A percentile compares a stretch with the other conserved stretches of the same genome.
These are phyloP conservation scores for Drosophila persimilis DNA, from an alignment of 1,140 invertebrate species.

Conservation along the genomic window DNA sequence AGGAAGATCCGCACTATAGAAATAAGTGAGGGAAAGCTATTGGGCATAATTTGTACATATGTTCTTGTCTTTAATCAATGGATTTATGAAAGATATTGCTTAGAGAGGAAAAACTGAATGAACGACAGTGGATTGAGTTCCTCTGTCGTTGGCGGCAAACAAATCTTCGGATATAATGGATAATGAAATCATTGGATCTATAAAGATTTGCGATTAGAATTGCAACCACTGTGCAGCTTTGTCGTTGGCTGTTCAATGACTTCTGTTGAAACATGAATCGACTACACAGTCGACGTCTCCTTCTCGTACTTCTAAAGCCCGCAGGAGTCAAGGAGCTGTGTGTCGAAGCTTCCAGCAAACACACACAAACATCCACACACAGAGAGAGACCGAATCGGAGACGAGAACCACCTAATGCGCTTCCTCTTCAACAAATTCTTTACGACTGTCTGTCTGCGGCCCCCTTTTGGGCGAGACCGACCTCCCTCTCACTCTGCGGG, in stretches of 20 bases:
- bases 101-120: no score
- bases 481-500: neutral
- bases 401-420: slow-evolving; percentile 69
- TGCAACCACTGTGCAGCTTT: slow-evolving; percentile 41
- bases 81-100: no score
- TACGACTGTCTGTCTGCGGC: slow-evolving; percentile 52
- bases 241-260: slow-evolving; percentile 79
- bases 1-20: neutral
- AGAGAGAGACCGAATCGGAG: neutral
- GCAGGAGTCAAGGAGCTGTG: slow-evolving; percentile 51
- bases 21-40: no score
- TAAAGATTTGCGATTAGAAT: neutral
- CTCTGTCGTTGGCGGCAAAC: no score
- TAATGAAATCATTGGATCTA: slow-evolving; percentile 2
- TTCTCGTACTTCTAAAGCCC: slow-evolving; percentile 24
- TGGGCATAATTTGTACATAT: no score
- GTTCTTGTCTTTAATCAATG: no score
- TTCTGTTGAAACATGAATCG: slow-evolving; percentile 77
- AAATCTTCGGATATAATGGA: no score
- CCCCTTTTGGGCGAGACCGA: slow-evolving; percentile 1
- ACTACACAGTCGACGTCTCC: slow-evolving; percentile 57
- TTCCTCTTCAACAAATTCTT: slow-evolving; percentile 78
- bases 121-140: neutral
- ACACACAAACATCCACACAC: neutral
- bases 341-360: slow-evolving; percentile 39